These are phyloP conservation scores for Gulo gulo DNA, from an alignment of 2,113 vertebrate species.

Conservation along the genomic window DNA sequence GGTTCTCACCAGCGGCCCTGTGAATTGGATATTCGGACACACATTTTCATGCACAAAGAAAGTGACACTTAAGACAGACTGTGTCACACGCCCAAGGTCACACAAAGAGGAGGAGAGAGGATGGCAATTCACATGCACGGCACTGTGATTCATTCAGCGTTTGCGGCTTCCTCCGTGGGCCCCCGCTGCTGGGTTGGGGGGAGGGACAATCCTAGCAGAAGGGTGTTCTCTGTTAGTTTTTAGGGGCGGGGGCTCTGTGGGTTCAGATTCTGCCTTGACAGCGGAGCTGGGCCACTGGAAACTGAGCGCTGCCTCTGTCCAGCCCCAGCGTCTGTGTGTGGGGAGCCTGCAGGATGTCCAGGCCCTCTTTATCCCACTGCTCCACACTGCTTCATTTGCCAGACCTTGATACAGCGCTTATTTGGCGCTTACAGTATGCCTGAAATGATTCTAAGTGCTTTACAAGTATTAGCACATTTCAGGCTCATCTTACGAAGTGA, in stretches of 20 bases:
- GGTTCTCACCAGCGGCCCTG: background rate
- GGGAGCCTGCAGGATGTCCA: fast-evolving
- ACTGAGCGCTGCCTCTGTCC: fast-evolving
- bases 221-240: fast-evolving
- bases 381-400: background rate
- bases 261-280: background rate
- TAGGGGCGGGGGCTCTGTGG: fast-evolving
- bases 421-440: background rate
- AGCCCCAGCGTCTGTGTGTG: background rate
- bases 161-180: background rate
- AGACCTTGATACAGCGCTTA: background rate
- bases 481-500: background rate
- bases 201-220: background rate
- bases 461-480: fast-evolving
- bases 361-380: background rate
- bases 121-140: background rate
- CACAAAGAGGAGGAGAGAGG: background rate
- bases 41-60: conserved; percentile 25
- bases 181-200: fast-evolving
- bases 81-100: conserved; percentile 34
- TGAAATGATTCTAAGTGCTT: background rate
- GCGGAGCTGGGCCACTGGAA: fast-evolving
- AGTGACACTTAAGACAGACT: background rate
- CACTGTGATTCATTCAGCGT: background rate
- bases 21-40: background rate